Percentiles rank a stretch among this genome's conserved stretches.
Conservation (phyloP, 1,140 invertebrate species). For the Cotesia typhae region DNA sequence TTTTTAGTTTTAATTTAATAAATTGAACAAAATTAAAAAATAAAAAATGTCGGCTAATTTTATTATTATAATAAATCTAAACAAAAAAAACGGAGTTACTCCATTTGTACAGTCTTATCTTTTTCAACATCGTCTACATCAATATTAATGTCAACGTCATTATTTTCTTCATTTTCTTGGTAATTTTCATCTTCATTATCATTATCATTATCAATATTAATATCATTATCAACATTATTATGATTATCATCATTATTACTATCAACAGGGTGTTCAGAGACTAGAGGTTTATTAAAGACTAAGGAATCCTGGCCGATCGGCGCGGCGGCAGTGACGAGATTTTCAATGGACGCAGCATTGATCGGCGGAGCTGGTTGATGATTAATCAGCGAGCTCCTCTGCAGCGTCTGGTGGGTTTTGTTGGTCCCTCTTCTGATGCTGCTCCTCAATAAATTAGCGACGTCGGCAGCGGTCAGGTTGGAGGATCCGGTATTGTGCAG, state of each 20-base stretch:
- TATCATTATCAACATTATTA: constrained; percentile 37
- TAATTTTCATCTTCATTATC: constrained; percentile 43
- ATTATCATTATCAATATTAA: background rate
- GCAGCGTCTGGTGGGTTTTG: constrained; percentile 49
- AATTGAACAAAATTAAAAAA: background rate
- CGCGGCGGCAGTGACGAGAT: constrained; percentile 69
- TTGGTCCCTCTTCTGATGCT: constrained; percentile 67
- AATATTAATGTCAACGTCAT: no score
- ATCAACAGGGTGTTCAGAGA: constrained; percentile 42
- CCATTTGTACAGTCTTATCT: constrained; percentile 63
- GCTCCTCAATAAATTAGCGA: constrained; percentile 69
- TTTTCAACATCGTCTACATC: constrained; percentile 45
- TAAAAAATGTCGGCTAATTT: background rate
- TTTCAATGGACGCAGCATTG: constrained; percentile 64
- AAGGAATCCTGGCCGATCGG: constrained; percentile 69
- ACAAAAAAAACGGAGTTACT: constrained; percentile 61
- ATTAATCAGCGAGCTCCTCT: constrained; percentile 32
- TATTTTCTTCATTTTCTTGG: constrained; percentile 12
- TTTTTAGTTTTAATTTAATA: background rate
- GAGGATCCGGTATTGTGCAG: constrained; percentile 46
- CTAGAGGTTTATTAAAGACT: constrained; percentile 59
- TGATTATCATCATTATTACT: constrained; percentile 47
- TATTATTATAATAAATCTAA: constrained; percentile 48
- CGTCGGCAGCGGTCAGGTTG: constrained; percentile 68
- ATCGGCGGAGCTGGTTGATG: constrained; percentile 24